Percentiles rank a stretch among this genome's conserved stretches.
phyloP scores from a whole-genome alignment of 1,140 invertebrate genomes.

The Asobara japonica region DNA sequence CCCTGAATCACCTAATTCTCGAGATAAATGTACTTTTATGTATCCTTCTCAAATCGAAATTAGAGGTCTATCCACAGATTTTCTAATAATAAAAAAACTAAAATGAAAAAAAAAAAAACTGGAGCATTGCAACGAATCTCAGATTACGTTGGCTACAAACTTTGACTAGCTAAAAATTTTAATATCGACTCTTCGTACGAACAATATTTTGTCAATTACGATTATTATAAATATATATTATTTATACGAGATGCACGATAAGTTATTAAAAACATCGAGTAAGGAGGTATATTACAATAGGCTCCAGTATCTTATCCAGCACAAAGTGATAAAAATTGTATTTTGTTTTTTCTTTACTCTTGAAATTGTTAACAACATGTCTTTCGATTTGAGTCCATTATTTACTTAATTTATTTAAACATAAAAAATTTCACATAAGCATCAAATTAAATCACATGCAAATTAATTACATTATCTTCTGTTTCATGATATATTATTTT shows the following conservation, averaged over 20 bases:
- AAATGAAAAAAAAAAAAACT: not conserved
- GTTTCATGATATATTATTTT: not conserved
- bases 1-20: too few relatives aligned
- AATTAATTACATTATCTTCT: not conserved
- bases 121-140: conserved; percentile 33
- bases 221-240: not conserved
- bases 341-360: not conserved
- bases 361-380: not conserved
- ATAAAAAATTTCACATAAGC: not conserved
- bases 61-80: not conserved
- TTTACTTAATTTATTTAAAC: not conserved
- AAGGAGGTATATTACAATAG: conserved; percentile 44
- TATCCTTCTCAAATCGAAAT: not conserved
- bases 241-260: conserved; percentile 1
- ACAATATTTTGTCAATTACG: not conserved
- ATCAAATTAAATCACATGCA: not conserved
- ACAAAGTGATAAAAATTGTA: not conserved
- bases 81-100: not conserved
- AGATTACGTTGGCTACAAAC: conserved; percentile 36
- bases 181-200: not conserved
- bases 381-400: not conserved
- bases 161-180: conserved; percentile 38
- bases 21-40: too few relatives aligned
- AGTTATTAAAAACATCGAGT: conserved; percentile 37
- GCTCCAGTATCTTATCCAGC: conserved; percentile 25